Base-by-base conservation (phyloP, 2,797 vertebrate genomes). In the Paramormyrops hopkinsi region DNA sequence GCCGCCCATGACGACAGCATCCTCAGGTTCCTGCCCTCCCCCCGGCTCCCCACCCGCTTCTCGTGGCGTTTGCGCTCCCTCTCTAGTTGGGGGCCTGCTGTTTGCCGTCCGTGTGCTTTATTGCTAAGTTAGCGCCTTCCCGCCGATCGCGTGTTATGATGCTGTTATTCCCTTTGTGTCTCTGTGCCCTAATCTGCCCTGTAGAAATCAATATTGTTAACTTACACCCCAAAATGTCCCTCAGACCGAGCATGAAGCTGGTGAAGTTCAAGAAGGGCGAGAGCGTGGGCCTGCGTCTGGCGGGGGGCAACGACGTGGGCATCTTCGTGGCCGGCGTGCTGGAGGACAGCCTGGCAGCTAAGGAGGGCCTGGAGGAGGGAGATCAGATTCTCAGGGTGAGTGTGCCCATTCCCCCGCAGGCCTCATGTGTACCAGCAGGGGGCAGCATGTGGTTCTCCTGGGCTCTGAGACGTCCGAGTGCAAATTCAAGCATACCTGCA, bases 211-310 rank as follows among this genome's bases (percentile, higher is more conserved):
- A 6, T 73, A 51, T 48, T 51, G 8, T 14, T 29, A 29, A 50
- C 50, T 29, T 79, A 1, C 4, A n/a, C 4, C 59, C 59, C 22
- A 59, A 53, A 56, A 87, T 73, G 59, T 50, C 90, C 91, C 92
- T 89, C 92, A 98, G 97, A 93, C 99, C 99, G 48, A 99, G 98
- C 95, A 99, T 99, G 98, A 99, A 99, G 94, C 95, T 99, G 93
- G 98, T 99, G 85, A 99, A 99, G 95, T 99, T 99, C 95, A 98
- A 97, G 94, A 99, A 99, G 95, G 99, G 98, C 89, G 99, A 99
- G 89, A 99, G 99, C 0, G 99, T 99, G 91, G 99, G 99, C 14
- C 95, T 99, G 92, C 97, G 98, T 17, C 96, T 99, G 92, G 99
- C 99, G 25, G 99, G 99, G 85, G 99, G 99, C 87, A 99, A 99